Percentiles rank a stretch among this genome's conserved stretches.
phyloP scores from a whole-genome alignment of 2,888 invertebrate species.

The Pyralis farinalis region DNA sequence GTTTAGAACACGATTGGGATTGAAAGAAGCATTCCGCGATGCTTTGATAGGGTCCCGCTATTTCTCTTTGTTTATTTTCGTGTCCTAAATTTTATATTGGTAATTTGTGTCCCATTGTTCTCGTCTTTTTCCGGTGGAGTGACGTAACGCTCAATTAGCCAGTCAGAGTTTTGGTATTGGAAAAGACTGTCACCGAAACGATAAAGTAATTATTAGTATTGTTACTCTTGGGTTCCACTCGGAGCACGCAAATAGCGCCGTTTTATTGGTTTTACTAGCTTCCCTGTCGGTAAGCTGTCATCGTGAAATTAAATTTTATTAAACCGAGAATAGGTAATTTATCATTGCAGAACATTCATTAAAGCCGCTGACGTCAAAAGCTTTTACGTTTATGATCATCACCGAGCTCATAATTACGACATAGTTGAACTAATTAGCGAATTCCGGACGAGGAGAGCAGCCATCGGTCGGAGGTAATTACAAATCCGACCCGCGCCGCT shows the following conservation, averaged over 20 bases:
- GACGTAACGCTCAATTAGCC: not conserved
- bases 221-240: not conserved
- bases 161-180: not conserved
- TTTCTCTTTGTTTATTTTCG: slow-evolving; percentile 37
- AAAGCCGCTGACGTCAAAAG: slow-evolving; percentile 34
- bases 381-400: slow-evolving; percentile 47
- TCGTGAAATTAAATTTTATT: not conserved
- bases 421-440: slow-evolving; percentile 53
- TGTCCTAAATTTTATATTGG: slow-evolving; percentile 23
- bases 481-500: slow-evolving; percentile 58
- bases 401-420: slow-evolving; percentile 53
- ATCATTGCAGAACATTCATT: slow-evolving; percentile 22
- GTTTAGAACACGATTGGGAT: slow-evolving; percentile 67
- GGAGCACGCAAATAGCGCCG: not conserved
- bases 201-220: not conserved
- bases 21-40: slow-evolving; percentile 46
- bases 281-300: not conserved
- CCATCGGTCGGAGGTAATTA: slow-evolving; percentile 58
- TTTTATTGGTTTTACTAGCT: not conserved
- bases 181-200: not conserved
- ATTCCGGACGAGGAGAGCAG: slow-evolving; percentile 38
- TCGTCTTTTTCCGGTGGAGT: not conserved
- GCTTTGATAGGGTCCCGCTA: slow-evolving; percentile 45
- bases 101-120: not conserved
- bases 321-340: slow-evolving; percentile 14